These are phyloP conservation scores for Notoglanidium macrostoma DNA, from an alignment of 2,797 vertebrate genomes.

Conservation along the genomic window DNA sequence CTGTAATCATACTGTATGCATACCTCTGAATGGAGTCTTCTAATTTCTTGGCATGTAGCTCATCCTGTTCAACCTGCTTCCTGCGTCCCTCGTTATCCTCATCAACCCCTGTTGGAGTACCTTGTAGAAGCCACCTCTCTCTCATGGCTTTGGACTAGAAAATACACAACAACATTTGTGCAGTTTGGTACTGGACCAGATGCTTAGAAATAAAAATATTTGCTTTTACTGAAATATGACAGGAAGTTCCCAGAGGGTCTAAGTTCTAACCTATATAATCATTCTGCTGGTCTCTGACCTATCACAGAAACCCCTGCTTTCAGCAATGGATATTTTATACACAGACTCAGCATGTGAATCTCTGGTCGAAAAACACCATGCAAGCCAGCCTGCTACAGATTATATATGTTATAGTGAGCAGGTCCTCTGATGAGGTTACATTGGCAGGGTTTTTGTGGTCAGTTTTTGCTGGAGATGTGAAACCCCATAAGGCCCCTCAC, in stretches of 20 bases:
- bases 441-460: constrained; percentile 5
- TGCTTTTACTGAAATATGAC: background rate
- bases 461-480: constrained; percentile 36
- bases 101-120: constrained; percentile 76
- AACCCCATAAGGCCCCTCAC: constrained; percentile 24
- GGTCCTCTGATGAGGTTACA: background rate
- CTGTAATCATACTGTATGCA: constrained; percentile 17
- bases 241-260: background rate
- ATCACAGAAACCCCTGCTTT: background rate
- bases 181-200: background rate
- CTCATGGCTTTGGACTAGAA: constrained; percentile 93
- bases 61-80: constrained; percentile 90
- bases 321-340: background rate
- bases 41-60: constrained; percentile 86
- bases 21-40: constrained; percentile 92
- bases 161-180: constrained; percentile 8
- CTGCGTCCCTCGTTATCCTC: constrained; percentile 86
- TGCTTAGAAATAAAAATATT: background rate
- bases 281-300: background rate
- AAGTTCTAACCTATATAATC: too few relatives aligned
- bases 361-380: background rate
- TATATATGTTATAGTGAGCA: background rate
- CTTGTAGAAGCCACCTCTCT: constrained; percentile 96
- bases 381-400: background rate
- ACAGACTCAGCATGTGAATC: background rate